Evolutionary conservation across 2,888 invertebrate genomes (phyloP), one percentile per base, ranked within the genome.

Genomic region (Drosophila pseudotakahashii): DNA sequence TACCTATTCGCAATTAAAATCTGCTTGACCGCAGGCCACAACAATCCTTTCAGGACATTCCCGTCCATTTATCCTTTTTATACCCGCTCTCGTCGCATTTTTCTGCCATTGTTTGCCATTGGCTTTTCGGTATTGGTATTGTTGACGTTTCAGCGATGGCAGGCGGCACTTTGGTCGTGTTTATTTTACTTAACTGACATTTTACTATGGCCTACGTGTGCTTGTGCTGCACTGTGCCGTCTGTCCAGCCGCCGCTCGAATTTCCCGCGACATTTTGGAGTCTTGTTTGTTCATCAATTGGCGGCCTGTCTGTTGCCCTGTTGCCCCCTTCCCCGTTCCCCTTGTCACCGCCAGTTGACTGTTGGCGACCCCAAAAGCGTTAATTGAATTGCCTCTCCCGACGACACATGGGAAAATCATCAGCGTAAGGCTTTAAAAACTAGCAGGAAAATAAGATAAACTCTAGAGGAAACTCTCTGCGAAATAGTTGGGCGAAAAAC

Each of bases 151-250:
- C 71, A 51, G 66, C 45, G 53, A 47, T 45, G 63, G n/a, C 44
- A 26, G 70, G 48, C 53, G 14, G 48, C 53, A 13, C 53, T 44
- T 67, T 67, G 79, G 68, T 60, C 71, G 68, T 86, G 78, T 87
- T 84, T 74, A 76, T 81, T 87, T 80, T 75, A 88, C 76, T 85
- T 78, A 78, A 84, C 85, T 78, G 85, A 62, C 80, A 75, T 78
- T 87, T 78, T 67, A 62, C 68, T 71, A 32, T 36, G 64, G 75
- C 60, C 72, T 67, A 74, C 66, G 63, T 76, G 77, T 60, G 60
- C 44, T 26, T 11, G 37, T 26, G 10, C 39, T 14, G 34, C 47
- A 16, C 47, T 7, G 30, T 30, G 26, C 30, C 32, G 16, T 7
- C 41, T 14, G 0, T n/a, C 39, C 26, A 14, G 9, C 23, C 36